Conservation (phyloP, 2,888 invertebrate genomes). For the Podabrus alpinus region DNA sequence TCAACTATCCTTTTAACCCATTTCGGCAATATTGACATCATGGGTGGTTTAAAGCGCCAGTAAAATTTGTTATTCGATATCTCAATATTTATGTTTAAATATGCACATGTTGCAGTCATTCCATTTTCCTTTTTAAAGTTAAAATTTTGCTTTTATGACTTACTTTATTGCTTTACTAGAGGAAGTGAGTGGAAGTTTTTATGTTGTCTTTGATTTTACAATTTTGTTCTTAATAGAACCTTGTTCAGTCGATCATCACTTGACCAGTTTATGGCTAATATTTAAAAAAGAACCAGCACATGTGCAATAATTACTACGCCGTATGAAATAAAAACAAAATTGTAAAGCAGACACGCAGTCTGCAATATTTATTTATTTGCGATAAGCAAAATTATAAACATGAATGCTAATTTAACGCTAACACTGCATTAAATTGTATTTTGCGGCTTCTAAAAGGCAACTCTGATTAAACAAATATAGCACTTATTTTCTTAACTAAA, state of each 20-base stretch:
- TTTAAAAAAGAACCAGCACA: background rate
- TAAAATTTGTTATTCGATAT: slow-evolving; percentile 38
- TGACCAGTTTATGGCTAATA: background rate
- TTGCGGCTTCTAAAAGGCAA: background rate
- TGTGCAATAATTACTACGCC: background rate
- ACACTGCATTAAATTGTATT: background rate
- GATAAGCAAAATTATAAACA: background rate
- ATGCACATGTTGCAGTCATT: slow-evolving; percentile 19
- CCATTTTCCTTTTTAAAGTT: slow-evolving; percentile 18
- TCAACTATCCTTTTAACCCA: slow-evolving; percentile 14
- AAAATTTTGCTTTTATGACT: slow-evolving; percentile 14
- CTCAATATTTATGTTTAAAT: slow-evolving; percentile 36
- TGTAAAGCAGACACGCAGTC: background rate
- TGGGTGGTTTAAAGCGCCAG: slow-evolving; percentile 39
- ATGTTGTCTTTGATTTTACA: background rate
- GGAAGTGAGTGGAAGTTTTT: background rate
- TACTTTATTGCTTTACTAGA: slow-evolving; percentile 7
- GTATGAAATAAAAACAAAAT: background rate
- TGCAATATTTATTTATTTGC: background rate
- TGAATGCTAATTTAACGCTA: background rate
- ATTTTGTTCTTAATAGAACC: background rate
- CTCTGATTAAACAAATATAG: background rate
- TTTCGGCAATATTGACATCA: slow-evolving; percentile 11
- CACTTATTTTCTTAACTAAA: background rate
- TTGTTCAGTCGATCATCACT: background rate